Evolutionary conservation across 2,888 invertebrate genomes (phyloP).

Genomic region (Drosophila prolongata): DNA sequence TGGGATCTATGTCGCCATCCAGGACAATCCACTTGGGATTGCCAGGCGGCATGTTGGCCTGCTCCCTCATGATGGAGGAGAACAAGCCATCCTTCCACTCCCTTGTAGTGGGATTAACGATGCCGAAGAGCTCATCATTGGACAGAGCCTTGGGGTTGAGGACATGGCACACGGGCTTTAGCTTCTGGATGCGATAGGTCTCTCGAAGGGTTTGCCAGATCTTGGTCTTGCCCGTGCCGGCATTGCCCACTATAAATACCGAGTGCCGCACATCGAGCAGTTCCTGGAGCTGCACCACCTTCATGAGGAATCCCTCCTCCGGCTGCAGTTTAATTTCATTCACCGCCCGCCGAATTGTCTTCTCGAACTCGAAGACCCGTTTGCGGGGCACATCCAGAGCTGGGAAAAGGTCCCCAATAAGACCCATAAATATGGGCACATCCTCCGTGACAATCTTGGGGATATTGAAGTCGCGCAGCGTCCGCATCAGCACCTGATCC

Average conservation of each 20-base stretch:
- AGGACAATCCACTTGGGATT: slow-evolving; percentile 97
- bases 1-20: slow-evolving; percentile 93
- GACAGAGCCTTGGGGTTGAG: slow-evolving; percentile 97
- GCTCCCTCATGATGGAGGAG: slow-evolving; percentile 96
- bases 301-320: slow-evolving; percentile 94
- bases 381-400: slow-evolving; percentile 96
- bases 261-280: slow-evolving; percentile 97
- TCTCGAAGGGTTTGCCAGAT: slow-evolving; percentile 95
- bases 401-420: slow-evolving; percentile 97
- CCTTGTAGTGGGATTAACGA: slow-evolving; percentile 95
- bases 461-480: slow-evolving; percentile 96
- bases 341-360: slow-evolving; percentile 91
- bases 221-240: slow-evolving; percentile 96
- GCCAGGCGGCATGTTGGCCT: slow-evolving; percentile 93
- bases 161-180: slow-evolving; percentile 93
- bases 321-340: slow-evolving; percentile 94
- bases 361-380: slow-evolving; percentile 93
- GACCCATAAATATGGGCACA: slow-evolving; percentile 96
- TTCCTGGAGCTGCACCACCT: slow-evolving; percentile 96
- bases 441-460: slow-evolving; percentile 98
- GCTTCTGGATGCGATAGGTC: slow-evolving; percentile 88
- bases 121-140: slow-evolving; percentile 97
- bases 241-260: slow-evolving; percentile 93
- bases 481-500: slow-evolving; percentile 97
- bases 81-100: slow-evolving; percentile 97